Evolutionary conservation across 2,113 vertebrate genomes (phyloP).

Genomic region (Potamarius usumacintae): DNA sequence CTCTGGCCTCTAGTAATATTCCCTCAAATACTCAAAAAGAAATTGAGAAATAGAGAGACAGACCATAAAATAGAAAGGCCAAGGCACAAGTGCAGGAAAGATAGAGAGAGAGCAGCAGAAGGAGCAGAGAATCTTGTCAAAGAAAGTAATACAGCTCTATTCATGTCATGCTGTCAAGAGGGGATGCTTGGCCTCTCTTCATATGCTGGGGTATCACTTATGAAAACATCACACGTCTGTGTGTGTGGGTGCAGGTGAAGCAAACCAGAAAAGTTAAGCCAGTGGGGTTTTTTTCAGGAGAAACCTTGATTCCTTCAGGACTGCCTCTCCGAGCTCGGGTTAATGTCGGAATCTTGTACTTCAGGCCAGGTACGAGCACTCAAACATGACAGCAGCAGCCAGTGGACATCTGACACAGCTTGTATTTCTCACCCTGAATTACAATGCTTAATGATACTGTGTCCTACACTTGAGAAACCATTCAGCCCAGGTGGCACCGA

Average conservation of each 20-base stretch:
- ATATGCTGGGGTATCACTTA: slow-evolving; percentile 44
- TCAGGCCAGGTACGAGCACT: slow-evolving; percentile 51
- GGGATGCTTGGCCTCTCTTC: slow-evolving; percentile 47
- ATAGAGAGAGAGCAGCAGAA: slow-evolving; percentile 31
- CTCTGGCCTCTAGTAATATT: slow-evolving; percentile 44
- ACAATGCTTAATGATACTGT: slow-evolving; percentile 41
- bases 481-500: slow-evolving; percentile 34
- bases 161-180: slow-evolving; percentile 49
- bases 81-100: slow-evolving; percentile 44
- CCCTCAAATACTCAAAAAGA: slow-evolving; percentile 43
- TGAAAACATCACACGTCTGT: slow-evolving; percentile 42
- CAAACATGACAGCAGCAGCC: slow-evolving; percentile 60
- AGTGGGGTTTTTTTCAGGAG: slow-evolving; percentile 44
- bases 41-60: slow-evolving; percentile 43
- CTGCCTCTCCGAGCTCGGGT: slow-evolving; percentile 57
- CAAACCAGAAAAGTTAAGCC: slow-evolving; percentile 23
- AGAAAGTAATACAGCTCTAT: slow-evolving; percentile 53
- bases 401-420: slow-evolving; percentile 57
- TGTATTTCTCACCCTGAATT: slow-evolving; percentile 59
- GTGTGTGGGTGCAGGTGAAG: slow-evolving; percentile 37
- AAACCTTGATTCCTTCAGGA: slow-evolving; percentile 26
- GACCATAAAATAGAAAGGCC: slow-evolving; percentile 46
- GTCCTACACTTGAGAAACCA: slow-evolving; percentile 50
- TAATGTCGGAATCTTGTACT: slow-evolving; percentile 72
- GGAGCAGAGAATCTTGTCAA: slow-evolving; percentile 49